These are phyloP conservation scores for Alexandromys fortis DNA, from an alignment of 2,113 vertebrate species.

Conservation along the genomic window DNA sequence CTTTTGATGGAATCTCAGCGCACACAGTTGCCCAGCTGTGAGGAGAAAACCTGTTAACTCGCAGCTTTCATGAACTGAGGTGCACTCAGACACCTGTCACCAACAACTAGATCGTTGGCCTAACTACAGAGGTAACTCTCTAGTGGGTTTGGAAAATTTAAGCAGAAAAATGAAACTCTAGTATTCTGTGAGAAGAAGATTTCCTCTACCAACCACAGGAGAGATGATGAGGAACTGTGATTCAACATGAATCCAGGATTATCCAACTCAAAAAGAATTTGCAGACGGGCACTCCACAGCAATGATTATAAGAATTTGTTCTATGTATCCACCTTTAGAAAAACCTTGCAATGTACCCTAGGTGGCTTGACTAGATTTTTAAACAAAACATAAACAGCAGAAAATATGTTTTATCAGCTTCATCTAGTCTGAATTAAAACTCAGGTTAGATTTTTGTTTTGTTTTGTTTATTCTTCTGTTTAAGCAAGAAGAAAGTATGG, in stretches of 20 bases:
- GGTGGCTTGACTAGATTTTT: background rate
- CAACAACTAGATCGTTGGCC: background rate
- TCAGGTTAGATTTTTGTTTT: background rate
- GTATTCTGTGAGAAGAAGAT: conserved; percentile 51
- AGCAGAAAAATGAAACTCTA: conserved; percentile 34
- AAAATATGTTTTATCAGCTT: conserved; percentile 13
- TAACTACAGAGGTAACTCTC: background rate
- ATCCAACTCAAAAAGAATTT: conserved; percentile 60
- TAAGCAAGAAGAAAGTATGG: background rate
- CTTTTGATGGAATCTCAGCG: background rate
- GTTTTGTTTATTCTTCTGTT: background rate
- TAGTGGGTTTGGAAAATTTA: background rate
- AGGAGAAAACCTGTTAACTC: background rate
- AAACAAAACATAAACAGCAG: conserved; percentile 15
- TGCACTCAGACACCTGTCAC: background rate
- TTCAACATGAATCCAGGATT: conserved; percentile 27
- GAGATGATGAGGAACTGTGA: conserved; percentile 24
- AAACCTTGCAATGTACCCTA: background rate
- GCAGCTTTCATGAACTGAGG: background rate
- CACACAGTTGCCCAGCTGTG: background rate
- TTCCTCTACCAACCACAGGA: conserved; percentile 47
- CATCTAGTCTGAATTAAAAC: conserved; percentile 32
- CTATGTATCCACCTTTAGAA: background rate
- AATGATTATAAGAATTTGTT: conserved; percentile 18
- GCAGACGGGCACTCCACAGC: conserved; percentile 32